Evolutionary conservation across 2,888 invertebrate genomes (phyloP), one percentile per base, ranked within the genome.

Genomic region (Helleia helle): DNA sequence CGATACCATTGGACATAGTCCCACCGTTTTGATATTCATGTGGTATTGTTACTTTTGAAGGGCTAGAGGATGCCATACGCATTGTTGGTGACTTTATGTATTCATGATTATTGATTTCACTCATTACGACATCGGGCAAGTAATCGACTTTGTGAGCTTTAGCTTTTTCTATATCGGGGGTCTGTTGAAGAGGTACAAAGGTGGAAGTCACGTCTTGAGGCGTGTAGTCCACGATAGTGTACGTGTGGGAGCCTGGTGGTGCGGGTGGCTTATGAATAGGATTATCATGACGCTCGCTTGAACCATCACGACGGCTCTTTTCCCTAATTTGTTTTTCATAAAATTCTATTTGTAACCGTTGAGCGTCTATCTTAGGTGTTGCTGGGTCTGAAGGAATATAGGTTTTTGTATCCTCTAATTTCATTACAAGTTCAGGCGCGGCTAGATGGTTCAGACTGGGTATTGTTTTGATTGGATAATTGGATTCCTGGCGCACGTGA

Each of bases 191-290:
- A 26, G 85, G 86, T 1, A 76, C 66, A 47, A 87, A 86, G 1
- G 86, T 77, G n/a, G 76, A 66, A 2, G 65, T 48, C n/a, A 60
- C 58, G 26, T 67, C 60, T 27, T 72, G 69, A 17, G 87, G 73
- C 6, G 87, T 83, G 52, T 71, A 86, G 58, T 85, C 85, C 7
- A 86, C 85, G 28, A 85, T 68, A 12, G 87, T 75, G 53, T 87
- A 87, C 8, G 62, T 51, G 36, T 65, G 59, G 1, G 66, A 76
- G 26, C 51, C 49, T 8, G 52, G 44, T 1, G 49, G 50, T 5
- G 52, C 46, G 11, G 52, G 50, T 6, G 65, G 61, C 2, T 67
- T 54, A 14, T 49, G 49, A 8, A 34, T 41, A 1, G 52, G 47
- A 6, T 38, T 26, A 8, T 69, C 65, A 14, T 47, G 51, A 43